Base-by-base conservation (phyloP, 2,888 invertebrate genomes). In the Myathropa florea region DNA sequence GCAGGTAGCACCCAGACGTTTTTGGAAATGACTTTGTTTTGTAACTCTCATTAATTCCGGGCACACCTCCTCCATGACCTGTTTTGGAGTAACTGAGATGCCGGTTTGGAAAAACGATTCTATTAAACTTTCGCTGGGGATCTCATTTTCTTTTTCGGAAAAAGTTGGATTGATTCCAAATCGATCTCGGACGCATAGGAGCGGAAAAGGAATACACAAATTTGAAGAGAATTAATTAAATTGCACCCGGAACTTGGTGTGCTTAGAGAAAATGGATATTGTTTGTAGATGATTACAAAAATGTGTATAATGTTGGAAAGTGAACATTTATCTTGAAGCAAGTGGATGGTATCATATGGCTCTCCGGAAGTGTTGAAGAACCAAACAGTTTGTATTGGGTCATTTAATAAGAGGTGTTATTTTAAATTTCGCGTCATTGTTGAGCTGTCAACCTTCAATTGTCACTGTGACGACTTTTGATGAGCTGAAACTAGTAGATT, bases 31-130 rank as follows among this genome's bases (percentile, higher is more conserved):
- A 9, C 18, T 28, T 26, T 36, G 28, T 36, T 26, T 39, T 10
- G 24, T 57, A 68, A 68, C 53, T 4, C 4, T 6, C 36, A 71
- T 59, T 71, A 26, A 70, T 59, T 60, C 46, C 26, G 21, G 28
- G 21, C 28, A 30, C 46, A 72, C 33, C 61, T 39, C 23, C 30
- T 21, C 30, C 39, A 61, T 71, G 28, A 30, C 28, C 26, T 39
- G 36, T 39, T 64, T 46, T 46, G 46, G 46, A n/a, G 18, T 4
- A 46, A 46, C 7, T 3, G n/a, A 1, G 7, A 46, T 33, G 46
- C 18, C 18, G 18, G 18, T 7, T 21, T 46, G 46, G 46, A 18
- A 7, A 39, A 46, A 18, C 18, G n/a, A 46, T 46, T 46, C 46
- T 7, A 18, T 18, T 6, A 46, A 46, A 18, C 18, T 18, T 46